Base-by-base conservation (phyloP, 2,797 vertebrate genomes). In the Centroberyx gerrardi region DNA sequence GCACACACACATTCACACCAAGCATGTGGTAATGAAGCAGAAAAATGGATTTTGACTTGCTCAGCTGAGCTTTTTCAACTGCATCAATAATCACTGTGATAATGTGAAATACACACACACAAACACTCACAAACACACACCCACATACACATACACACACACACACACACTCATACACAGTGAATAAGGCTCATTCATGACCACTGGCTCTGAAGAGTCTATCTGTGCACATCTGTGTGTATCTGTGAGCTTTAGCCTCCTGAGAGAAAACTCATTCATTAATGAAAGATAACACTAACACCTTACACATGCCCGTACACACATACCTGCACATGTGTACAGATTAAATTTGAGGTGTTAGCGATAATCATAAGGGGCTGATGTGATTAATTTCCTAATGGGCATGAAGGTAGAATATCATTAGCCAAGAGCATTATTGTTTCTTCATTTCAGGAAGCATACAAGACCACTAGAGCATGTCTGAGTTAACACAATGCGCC, bases 1-100 rank as follows among this genome's bases (percentile, higher is more conserved):
- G 1, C 51, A 56, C 56, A 62, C 48, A 68, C 33, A 49, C 40
- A 63, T 51, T 54, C 15, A 66, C 28, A 62, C 12, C 13, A 40
- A 85, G 70, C 29, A 33, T 54, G 44, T 72, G 29, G 31, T 81
- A 84, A 87, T 87, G 65, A 79, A 66, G 76, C 2, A n/a, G 28
- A 62, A 48, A 48, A 72, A 82, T 85, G 10, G 66, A 74, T 81
- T 88, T 84, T 78, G 64, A 76, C 68, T 71, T 71, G 36, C 72
- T 75, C 71, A 55, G 61, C 31, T 74, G 62, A 77, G 46, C 29
- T 17, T 67, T 31, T 81, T 76, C 27, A 71, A 66, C 80, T 72
- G 66, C 70, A 86, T 79, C 60, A 72, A 77, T 63, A 65, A 76
- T 78, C 66, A 65, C 49, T 15, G 55, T 69, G 68, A 78, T 80